Evolutionary conservation across 2,797 vertebrate species (phyloP), one percentile per base, ranked within the genome.

Genomic region (Sardinella longiceps): DNA sequence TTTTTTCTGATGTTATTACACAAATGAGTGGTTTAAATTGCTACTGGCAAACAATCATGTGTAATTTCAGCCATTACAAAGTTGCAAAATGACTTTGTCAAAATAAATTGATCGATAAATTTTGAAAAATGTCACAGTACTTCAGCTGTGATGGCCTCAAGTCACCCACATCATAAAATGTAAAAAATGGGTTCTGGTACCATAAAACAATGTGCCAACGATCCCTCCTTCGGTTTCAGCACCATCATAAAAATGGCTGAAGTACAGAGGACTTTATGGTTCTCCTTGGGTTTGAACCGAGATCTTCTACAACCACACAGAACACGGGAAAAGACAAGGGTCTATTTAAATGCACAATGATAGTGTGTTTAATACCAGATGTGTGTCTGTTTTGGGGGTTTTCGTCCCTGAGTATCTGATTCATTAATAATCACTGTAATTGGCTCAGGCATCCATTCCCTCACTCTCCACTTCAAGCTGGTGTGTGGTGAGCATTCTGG

Each of bases 101-200:
- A 33, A 70, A 37, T 70, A 6, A 70, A 33, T 43, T 23, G 4
- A 43, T 43, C 6, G 5, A 77, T 39, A 77, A 1, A 60, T 60
- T 60, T 23, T 25, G 0, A 25, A 23, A n/a, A 70, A 53, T 53
- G 51, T 53, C 51, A 53, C 51, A 53, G 37, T 43, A 77, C 70
- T 77, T 77, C 70, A 77, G 70, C 70, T 20, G 33, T 20, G 2
- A 23, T 50, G 43, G 12, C 48, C 80, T 81, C 1, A 46, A 45
- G 39, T 58, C 33, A 63, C 51, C 9, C 33, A 48, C 51, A 5
- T 25, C 25, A 23, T 60, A 63, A 51, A 48, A 48, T 50, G 63
- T 6, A 56, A 77, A 43, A 83, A 66, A 81, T 53, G 80, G 86
- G 84, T 84, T 74, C 45, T 43, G 80, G 87, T 86, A 83, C 84